Percentiles rank a stretch among this genome's conserved stretches.
These are phyloP conservation scores for Tautogolabrus adspersus DNA, from an alignment of 2,113 vertebrate genomes.

Conservation along the genomic window DNA sequence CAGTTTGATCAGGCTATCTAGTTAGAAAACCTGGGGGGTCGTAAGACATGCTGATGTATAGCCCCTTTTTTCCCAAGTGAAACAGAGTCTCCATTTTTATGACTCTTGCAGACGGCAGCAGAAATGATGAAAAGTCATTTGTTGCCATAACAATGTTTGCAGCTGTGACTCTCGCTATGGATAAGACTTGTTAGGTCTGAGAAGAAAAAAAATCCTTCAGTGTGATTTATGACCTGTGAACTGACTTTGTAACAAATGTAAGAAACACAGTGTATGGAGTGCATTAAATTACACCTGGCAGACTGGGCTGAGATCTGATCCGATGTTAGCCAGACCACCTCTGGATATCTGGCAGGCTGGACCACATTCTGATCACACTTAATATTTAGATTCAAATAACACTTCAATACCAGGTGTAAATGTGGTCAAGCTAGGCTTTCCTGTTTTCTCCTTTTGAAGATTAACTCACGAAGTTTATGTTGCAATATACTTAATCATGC, in stretches of 20 bases:
- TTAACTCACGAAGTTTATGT: not conserved
- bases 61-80: not conserved
- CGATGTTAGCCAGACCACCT: conserved; percentile 44
- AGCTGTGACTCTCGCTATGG: not conserved
- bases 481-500: not conserved
- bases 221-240: conserved; percentile 21
- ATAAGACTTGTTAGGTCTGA: conserved; percentile 3
- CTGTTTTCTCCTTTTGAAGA: conserved; percentile 9
- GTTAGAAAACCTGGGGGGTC: not conserved
- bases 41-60: no score
- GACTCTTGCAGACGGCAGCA: conserved; percentile 17
- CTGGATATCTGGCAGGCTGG: conserved; percentile 39
- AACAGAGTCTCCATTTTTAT: conserved; percentile 15
- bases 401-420: conserved; percentile 35
- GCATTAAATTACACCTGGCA: conserved; percentile 43
- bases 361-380: conserved; percentile 30
- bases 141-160: conserved; percentile 1
- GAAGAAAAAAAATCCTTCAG: not conserved
- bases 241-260: conserved; percentile 30
- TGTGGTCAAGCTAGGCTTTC: conserved; percentile 23
- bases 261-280: conserved; percentile 37
- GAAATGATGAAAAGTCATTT: conserved; percentile 34
- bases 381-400: conserved; percentile 16
- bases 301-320: conserved; percentile 27
- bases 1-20: no score